These are phyloP conservation scores for Anarsia innoxiella DNA, from an alignment of 2,888 invertebrate genomes.

Conservation along the genomic window DNA sequence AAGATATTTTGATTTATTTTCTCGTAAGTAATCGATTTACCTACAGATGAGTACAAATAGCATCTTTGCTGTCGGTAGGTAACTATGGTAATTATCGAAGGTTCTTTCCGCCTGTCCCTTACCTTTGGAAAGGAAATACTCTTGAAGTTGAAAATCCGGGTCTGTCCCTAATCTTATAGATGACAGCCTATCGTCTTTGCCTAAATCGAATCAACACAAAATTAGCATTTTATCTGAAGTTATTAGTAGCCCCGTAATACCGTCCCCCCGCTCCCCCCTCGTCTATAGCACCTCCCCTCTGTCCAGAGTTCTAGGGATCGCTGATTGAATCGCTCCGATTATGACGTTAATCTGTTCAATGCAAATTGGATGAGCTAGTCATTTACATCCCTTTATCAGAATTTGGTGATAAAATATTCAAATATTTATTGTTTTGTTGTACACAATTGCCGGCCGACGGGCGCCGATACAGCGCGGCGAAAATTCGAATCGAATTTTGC, in stretches of 20 bases:
- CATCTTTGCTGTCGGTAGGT: too few species aligned
- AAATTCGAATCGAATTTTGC: neutral
- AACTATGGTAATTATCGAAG: too few species aligned
- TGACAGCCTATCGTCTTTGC: conserved; percentile 43
- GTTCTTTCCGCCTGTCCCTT: too few species aligned
- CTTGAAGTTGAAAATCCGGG: conserved; percentile 4
- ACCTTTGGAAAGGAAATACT: conserved; percentile 9
- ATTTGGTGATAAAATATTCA: conserved; percentile 64
- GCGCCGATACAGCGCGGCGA: neutral
- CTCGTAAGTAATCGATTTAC: too few species aligned
- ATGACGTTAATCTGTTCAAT: conserved; percentile 75
- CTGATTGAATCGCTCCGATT: conserved; percentile 73
- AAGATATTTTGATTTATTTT: too few species aligned
- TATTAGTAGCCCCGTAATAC: conserved; percentile 63
- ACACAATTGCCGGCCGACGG: conserved; percentile 16
- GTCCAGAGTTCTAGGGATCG: conserved; percentile 56
- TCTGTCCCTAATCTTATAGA: conserved; percentile 10
- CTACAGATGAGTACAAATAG: too few species aligned
- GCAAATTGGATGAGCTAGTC: conserved; percentile 71
- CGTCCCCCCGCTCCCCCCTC: conserved; percentile 23
- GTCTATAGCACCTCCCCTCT: conserved; percentile 26
- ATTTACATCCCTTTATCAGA: conserved; percentile 71
- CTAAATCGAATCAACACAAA: conserved; percentile 72
- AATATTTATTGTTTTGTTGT: conserved; percentile 59
- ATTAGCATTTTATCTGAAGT: conserved; percentile 72